Evolutionary conservation across 2,797 vertebrate genomes (phyloP), one percentile per base, ranked within the genome.

Genomic region (Schizopygopsis pylzovi): DNA sequence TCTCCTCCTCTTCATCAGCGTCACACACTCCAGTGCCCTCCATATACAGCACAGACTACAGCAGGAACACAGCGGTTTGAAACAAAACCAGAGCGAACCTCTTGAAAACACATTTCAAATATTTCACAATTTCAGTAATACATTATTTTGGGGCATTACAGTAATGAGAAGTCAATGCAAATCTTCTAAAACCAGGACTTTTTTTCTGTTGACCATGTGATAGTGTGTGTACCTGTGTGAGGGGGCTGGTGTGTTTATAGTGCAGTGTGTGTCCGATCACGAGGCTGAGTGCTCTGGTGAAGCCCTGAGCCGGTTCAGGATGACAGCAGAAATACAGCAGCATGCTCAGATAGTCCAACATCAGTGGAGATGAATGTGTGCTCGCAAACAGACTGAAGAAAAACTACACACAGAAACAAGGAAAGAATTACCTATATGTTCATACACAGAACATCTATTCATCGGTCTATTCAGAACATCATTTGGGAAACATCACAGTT

Each of bases 361-460:
- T 91, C 28, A 95, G 88, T 1, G 95, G 94, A 0, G 92, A 86
- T 33, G 86, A 79, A 45, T 90, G 90, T 59, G 56, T 90, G 91
- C 96, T 94, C 0, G 91, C 95, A 95, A 99, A 98, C 81, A 99
- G 81, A 87, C 87, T 91, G 89, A 98, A 98, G 92, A 98, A 97
- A 90, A 98, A 96, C 33, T 99, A 80, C 16, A 83, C 89, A 70
- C 77, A 45, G 61, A 89, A 7, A 72, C 33, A 33, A 33, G 33
- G 33, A 33, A 33, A 33, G 0, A 33, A 33, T 33, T 33, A 33
- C 33, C 33, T 33, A 33, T 33, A 33, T 33, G 33, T 33, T 33
- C 33, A 33, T 33, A 3, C 33, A 33, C 33, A 33, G 33, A 33
- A 33, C 2, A 33, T 33, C 33, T 33, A 33, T 33, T 33, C 33